Base-by-base conservation (phyloP, 2,797 vertebrate species). In the Protonibea diacanthus region DNA sequence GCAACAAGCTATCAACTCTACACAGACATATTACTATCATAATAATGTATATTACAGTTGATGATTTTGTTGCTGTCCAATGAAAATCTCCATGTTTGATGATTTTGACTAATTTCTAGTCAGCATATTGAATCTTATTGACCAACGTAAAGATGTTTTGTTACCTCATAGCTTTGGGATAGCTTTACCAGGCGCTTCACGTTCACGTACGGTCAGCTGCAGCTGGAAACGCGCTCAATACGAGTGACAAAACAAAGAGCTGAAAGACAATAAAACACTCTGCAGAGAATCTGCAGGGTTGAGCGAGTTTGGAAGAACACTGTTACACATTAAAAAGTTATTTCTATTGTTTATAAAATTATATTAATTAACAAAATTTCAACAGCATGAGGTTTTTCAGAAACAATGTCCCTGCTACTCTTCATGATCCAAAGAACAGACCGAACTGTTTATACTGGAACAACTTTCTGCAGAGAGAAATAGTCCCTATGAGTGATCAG, bases 361-460 rank as follows among this genome's bases (percentile, higher is more conserved):
- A 33, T 8, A 33, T 33, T 33, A 8, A 21, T 40, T 7, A 59
- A 40, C 33, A 40, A 40, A 59, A 59, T 7, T 12, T 40, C 21
- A 59, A 48, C 67, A 70, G 25, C 25, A 17, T 59, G 27, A 17
- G 21, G 20, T 33, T 48, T 18, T 23, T 18, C 1, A 23, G 56
- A 58, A 49, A 62, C 58, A 47, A 64, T 52, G 33, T 49, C n/a
- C 20, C 0, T 1, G 6, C 27, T 6, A 23, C 1, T 25, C 11
- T 38, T 38, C 33, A 9, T 38, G 33, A 38, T 38, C 62, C 20
- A 23, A 29, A 44, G 7, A 23, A 52, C n/a, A 72, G 13, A 53
- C 45, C 23, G 11, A 56, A 63, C 9, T 44, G 45, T 65, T 78
- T 38, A 59, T 12, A 58, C 21, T 23, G 42, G 42, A 65, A 65